A percentile compares a stretch with the other conserved stretches of the same genome.
phyloP scores from a whole-genome alignment of 37 sponge, comb jelly and placozoan species.

The Halichondria panicea region DNA sequence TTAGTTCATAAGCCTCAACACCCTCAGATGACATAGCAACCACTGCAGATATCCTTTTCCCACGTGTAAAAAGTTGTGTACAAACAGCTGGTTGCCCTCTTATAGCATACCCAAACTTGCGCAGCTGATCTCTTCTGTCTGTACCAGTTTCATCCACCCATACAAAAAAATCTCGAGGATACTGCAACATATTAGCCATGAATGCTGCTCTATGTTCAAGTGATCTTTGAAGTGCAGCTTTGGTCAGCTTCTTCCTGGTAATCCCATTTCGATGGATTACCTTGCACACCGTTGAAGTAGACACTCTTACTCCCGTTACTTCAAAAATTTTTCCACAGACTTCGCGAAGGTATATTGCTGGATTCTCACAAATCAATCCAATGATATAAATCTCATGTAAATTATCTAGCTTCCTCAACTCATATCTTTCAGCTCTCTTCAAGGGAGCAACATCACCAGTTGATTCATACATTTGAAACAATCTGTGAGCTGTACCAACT shows the following conservation, averaged over 20 bases:
- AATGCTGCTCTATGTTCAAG: slow-evolving; percentile 21
- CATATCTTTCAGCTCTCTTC: neutral
- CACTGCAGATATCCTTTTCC: slow-evolving; percentile 24
- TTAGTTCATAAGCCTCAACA: slow-evolving; percentile 2
- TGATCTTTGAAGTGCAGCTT: slow-evolving; percentile 31
- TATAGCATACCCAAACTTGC: slow-evolving; percentile 38
- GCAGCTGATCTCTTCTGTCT: slow-evolving; percentile 9
- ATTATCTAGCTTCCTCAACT: slow-evolving; percentile 12
- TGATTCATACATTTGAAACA: slow-evolving; percentile 16
- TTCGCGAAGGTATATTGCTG: slow-evolving; percentile 22
- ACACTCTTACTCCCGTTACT: slow-evolving; percentile 2
- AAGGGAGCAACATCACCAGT: slow-evolving; percentile 5
- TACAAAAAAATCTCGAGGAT: slow-evolving; percentile 9
- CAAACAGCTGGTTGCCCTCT: slow-evolving; percentile 28
- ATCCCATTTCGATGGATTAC: slow-evolving; percentile 14
- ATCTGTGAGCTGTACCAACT: slow-evolving; percentile 21
- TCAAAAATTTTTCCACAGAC: slow-evolving; percentile 5
- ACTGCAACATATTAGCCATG: slow-evolving; percentile 21
- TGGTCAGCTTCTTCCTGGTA: slow-evolving; percentile 20
- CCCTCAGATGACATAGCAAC: slow-evolving; percentile 25
- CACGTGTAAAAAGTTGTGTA: slow-evolving; percentile 2
- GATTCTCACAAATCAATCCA: slow-evolving; percentile 23
- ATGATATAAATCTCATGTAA: slow-evolving; percentile 36
- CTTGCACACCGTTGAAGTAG: slow-evolving; percentile 28
- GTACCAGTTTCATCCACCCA: slow-evolving; percentile 54